A percentile compares a stretch with the other conserved stretches of the same genome.
Evolutionary conservation across 2,113 vertebrate species (phyloP).

Genomic region (Siniperca chuatsi): DNA sequence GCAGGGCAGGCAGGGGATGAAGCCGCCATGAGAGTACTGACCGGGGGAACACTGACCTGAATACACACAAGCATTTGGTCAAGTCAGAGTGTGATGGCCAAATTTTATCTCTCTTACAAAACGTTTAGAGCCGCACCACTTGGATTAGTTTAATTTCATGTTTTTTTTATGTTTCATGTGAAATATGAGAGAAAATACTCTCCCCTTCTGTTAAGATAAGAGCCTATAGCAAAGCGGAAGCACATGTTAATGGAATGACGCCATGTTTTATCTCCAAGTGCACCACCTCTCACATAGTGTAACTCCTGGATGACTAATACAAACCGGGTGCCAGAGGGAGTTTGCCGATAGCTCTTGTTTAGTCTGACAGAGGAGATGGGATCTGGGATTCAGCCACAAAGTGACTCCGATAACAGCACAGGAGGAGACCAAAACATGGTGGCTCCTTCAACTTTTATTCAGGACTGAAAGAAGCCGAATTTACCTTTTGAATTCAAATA

Average conservation of each 20-base stretch:
- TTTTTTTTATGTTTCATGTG: conserved; percentile 2
- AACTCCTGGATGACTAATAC: conserved; percentile 68
- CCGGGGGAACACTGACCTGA: conserved; percentile 92
- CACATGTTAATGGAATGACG: conserved; percentile 34
- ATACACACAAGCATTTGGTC: conserved; percentile 44
- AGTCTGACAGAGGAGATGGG: conserved; percentile 80
- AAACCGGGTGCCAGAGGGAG: conserved; percentile 67
- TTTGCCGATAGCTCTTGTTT: conserved; percentile 74
- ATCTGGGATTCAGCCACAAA: conserved; percentile 68
- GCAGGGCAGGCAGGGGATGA: conserved; percentile 91
- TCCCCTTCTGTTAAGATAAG: conserved; percentile 14
- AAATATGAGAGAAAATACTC: conserved; percentile 24
- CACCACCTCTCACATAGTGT: conserved; percentile 38
- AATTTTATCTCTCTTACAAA: background rate
- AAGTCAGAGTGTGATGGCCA: background rate
- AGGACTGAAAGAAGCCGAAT: conserved; percentile 29
- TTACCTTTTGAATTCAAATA: conserved; percentile 67
- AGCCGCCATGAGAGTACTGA: conserved; percentile 92
- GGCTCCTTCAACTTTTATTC: conserved; percentile 71
- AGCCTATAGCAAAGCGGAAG: background rate
- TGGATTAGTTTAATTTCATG: background rate
- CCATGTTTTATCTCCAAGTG: conserved; percentile 59
- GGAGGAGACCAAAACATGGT: conserved; percentile 76
- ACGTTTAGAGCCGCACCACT: background rate
- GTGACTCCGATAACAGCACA: conserved; percentile 74